Evolutionary conservation across 2,797 vertebrate genomes (phyloP).

Genomic region (Dendrocincla fuliginosa): DNA sequence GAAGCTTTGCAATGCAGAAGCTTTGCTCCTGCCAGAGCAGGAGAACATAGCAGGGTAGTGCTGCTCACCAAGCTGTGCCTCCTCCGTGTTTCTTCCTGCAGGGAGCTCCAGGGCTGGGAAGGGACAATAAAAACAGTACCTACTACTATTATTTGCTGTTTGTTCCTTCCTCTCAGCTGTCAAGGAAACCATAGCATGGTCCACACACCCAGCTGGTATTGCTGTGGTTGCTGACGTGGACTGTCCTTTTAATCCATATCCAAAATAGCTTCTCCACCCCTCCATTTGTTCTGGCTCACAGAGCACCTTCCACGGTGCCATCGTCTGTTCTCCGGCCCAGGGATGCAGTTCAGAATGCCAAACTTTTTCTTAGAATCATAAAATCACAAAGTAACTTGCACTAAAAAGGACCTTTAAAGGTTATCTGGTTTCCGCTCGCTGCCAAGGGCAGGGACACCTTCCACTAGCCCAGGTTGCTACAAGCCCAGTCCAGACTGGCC

Average conservation of each 20-base stretch:
- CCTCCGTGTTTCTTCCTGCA: accelerated
- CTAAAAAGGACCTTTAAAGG: background rate
- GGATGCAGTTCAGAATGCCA: accelerated
- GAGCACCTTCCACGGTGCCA: background rate
- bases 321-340: background rate
- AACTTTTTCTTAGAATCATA: background rate
- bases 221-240: background rate
- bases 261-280: background rate
- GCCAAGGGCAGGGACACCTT: background rate
- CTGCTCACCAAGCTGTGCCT: accelerated
- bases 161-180: conserved; percentile 12
- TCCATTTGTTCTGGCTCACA: background rate
- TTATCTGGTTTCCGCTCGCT: too few species aligned
- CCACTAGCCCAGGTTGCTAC: background rate
- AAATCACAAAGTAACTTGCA: background rate
- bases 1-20: conserved; percentile 82
- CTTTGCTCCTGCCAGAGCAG: conserved; percentile 80
- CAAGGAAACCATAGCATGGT: background rate
- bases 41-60: conserved; percentile 81
- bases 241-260: background rate
- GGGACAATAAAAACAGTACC: background rate
- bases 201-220: background rate
- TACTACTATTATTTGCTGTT: background rate
- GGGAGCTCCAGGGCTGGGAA: background rate
- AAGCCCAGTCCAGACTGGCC: accelerated